Base-by-base conservation (phyloP, 2,888 invertebrate genomes). In the Ypsolopha scabrella region DNA sequence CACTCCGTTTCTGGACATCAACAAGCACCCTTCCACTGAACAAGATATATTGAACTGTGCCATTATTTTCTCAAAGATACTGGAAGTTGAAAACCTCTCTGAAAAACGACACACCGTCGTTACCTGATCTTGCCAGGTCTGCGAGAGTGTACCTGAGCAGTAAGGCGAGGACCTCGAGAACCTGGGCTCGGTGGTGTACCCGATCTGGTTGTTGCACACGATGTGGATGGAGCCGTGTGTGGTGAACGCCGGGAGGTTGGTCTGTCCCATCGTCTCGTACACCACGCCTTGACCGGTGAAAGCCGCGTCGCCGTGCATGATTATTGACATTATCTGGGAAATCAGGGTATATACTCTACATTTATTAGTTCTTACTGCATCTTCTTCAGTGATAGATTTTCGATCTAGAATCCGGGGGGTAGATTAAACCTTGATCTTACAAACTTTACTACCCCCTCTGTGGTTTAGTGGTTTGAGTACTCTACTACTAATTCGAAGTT, bases 151-250 rank as follows among this genome's bases (percentile, higher is more conserved):
- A 83, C 86, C 90, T 53, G 96, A 95, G 72, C 96, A 97, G 68
- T 97, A 96, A 0, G 95, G 94, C 0, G 95, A 93, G 38, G 95
- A 95, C 54, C 96, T 89, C 0, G 94, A 92, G 70, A 91, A 91
- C 57, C 95, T 88, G 3, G 96, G 96, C 78, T 97, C 96, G 38
- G 97, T 97, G 44, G 97, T 96, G 80, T 97, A 96, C 8, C 97
- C 97, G 70, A 96, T 93, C 88, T 95, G 93, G 63, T 92, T 92
- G 65, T 92, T 92, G 64, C 89, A 89, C 50, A 92, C 88, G 60
- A 91, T 83, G 64, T 92, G 91, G 24, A 92, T 79, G 10, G 88
- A 85, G 41, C 92, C 92, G 58, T 89, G 87, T 0, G 91, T 90
- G 24, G 90, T 90, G 66, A 90, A 92, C 55, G 87, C 82, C 0